phyloP scores from a whole-genome alignment of 2,888 invertebrate species.

The Drosophila subsilvestris region DNA sequence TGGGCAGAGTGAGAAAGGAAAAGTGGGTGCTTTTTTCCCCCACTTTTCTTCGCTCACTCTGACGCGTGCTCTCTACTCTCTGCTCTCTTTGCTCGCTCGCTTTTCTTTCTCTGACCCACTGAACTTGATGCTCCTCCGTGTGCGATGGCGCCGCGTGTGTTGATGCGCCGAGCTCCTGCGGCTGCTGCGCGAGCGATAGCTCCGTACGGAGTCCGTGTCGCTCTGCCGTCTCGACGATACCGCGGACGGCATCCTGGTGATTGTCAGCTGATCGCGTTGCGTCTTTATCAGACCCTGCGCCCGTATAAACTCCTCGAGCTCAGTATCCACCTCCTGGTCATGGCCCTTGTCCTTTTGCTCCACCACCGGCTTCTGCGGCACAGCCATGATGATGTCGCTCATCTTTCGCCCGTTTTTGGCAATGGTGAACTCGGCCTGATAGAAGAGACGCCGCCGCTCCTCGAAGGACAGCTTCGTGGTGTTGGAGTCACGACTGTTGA shows the following conservation, averaged over 20 bases:
- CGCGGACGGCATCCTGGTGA: not conserved
- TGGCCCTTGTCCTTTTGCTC: not conserved
- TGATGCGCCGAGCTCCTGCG: not conserved
- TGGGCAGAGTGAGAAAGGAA: not conserved
- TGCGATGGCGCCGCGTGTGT: not conserved
- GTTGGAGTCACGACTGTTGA: not conserved
- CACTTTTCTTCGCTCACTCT: too few species aligned
- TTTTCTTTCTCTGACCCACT: not conserved
- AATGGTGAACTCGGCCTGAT: conserved; percentile 58
- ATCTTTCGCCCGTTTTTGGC: conserved; percentile 53
- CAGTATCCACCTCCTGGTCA: not conserved
- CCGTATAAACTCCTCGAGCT: conserved; percentile 36
- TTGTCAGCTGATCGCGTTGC: not conserved
- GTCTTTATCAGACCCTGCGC: conserved; percentile 25
- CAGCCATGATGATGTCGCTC: conserved; percentile 31
- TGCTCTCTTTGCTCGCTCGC: not conserved
- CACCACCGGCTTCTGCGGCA: fast-evolving
- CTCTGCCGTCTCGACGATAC: not conserved
- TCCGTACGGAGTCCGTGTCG: not conserved
- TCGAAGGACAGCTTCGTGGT: conserved; percentile 19
- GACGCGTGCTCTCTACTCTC: not conserved
- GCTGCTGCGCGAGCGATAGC: not conserved
- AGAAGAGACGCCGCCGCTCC: conserved; percentile 44
- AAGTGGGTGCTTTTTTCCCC: too few species aligned
- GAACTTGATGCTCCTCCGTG: not conserved